Evolutionary conservation across 2,888 invertebrate genomes (phyloP), one percentile per base, ranked within the genome.

Genomic region (Sminthurides aquaticus): DNA sequence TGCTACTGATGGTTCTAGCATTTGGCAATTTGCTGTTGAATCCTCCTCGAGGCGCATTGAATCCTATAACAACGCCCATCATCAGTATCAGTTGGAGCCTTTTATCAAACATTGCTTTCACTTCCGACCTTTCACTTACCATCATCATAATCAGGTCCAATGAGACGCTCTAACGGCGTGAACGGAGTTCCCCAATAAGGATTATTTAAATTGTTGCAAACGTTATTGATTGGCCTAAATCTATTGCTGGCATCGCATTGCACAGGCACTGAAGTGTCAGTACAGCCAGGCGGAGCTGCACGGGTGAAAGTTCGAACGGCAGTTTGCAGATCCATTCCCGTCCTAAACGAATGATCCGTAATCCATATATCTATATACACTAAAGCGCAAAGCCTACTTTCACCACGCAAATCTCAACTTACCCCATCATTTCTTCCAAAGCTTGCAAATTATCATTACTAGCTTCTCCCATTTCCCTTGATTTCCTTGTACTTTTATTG

Each of bases 11-110:
- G 20, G 29, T 8, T n/a, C 64, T 28, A 11, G 64, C 11, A 43
- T 64, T 59, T 1, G 64, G 60, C 22, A 64, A 48, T 0, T 2
- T 11, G 1, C 49, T 49, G 5, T 24, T 3, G 1, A 25, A 18
- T 1, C 56, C 60, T 60, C 64, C 64, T 20, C 55, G 22, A 0
- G 64, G 64, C 22, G 24, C 59, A 48, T 64, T 55, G 22, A 43
- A 58, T 5, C 60, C 64, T 64, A 27, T 15, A 34, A 20, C 5
- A 15, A 52, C n/a, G n/a, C n/a, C n/a, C 43, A 34, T 34, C 5
- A 15, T 34, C 43, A 34, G 15, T 5, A 11, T 34, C 5, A 34
- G 43, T 34, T 8, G 11, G 20, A 52, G 52, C 20, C 52, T 52
- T 20, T 20, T 8, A 52, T 22, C 5, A 20, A 52, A 52, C 20